Percentiles rank a stretch among this genome's conserved stretches.
These are phyloP conservation scores for Sycophaga agraensis DNA, from an alignment of 1,140 invertebrate species.

Conservation along the genomic window DNA sequence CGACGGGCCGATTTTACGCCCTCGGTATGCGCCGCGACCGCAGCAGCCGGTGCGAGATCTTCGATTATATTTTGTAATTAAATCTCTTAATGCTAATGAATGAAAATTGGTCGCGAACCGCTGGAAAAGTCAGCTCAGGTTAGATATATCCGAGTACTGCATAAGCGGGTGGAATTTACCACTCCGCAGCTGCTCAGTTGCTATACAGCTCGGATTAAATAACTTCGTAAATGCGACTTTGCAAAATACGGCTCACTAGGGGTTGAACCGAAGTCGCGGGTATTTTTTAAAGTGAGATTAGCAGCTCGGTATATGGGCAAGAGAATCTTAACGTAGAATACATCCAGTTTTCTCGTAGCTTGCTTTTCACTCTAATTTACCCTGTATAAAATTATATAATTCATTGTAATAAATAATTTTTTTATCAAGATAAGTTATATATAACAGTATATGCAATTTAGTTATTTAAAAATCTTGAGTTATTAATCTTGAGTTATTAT, in stretches of 20 bases:
- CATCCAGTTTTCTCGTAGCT: too few relatives aligned
- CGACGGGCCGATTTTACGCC: neutral
- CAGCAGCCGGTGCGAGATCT: neutral
- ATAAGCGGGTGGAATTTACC: neutral
- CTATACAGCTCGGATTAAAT: neutral
- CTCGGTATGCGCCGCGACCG: neutral
- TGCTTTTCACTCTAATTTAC: too few relatives aligned
- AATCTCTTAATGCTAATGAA: conserved; percentile 14
- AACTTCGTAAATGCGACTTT: neutral
- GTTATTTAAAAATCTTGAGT: too few relatives aligned
- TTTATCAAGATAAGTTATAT: too few relatives aligned
- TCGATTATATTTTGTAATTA: conserved; percentile 12
- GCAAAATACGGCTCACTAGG: neutral
- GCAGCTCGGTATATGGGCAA: too few relatives aligned
- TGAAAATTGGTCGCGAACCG: conserved; percentile 13
- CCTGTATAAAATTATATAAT: too few relatives aligned
- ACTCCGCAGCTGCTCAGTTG: neutral
- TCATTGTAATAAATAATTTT: too few relatives aligned
- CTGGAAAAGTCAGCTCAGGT: neutral
- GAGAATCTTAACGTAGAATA: too few relatives aligned
- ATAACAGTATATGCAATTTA: too few relatives aligned
- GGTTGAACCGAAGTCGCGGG: too few relatives aligned
- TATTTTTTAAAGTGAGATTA: too few relatives aligned
- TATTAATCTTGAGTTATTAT: too few relatives aligned
- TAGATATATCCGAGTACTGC: neutral